phyloP scores from a whole-genome alignment of 1,140 invertebrate species.

The Aradophagus sp. region DNA sequence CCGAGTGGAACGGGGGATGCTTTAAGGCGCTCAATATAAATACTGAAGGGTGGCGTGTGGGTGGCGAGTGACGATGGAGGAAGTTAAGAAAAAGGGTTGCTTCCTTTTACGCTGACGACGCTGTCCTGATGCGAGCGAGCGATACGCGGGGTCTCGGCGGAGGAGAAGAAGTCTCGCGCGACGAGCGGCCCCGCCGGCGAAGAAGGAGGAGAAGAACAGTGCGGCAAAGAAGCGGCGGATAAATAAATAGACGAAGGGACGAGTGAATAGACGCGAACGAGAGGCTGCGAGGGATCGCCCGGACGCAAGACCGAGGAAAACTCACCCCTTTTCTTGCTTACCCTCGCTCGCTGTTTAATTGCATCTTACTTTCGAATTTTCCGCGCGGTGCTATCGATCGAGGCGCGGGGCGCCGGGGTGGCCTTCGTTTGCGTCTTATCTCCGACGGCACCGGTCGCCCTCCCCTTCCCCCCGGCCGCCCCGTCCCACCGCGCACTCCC shows the following conservation, averaged over 20 bases:
- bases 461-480: conserved; percentile 48
- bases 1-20: conserved; percentile 65
- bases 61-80: conserved; percentile 55
- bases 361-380: conserved; percentile 77
- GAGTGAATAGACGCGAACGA: conserved; percentile 58
- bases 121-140: conserved; percentile 57
- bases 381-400: conserved; percentile 76
- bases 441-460: conserved; percentile 67
- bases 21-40: conserved; percentile 77
- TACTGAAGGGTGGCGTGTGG: conserved; percentile 68
- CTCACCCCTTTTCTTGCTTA: conserved; percentile 76
- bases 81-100: conserved; percentile 74
- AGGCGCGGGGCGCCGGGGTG: conserved; percentile 65
- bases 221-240: conserved; percentile 37
- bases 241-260: conserved; percentile 56
- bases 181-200: conserved; percentile 43
- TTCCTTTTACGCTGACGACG: conserved; percentile 71
- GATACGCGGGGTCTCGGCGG: conserved; percentile 52
- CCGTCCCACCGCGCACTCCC: conserved; percentile 51
- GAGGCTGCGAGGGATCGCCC: conserved; percentile 30
- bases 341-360: conserved; percentile 76
- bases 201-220: conserved; percentile 36
- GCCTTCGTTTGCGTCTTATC: conserved; percentile 75
- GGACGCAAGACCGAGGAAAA: conserved; percentile 65
- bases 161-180: conserved; percentile 43